A percentile compares a stretch with the other conserved stretches of the same genome.
phyloP scores from a whole-genome alignment of 2,113 vertebrate genomes.

The Irena cyanogastra region DNA sequence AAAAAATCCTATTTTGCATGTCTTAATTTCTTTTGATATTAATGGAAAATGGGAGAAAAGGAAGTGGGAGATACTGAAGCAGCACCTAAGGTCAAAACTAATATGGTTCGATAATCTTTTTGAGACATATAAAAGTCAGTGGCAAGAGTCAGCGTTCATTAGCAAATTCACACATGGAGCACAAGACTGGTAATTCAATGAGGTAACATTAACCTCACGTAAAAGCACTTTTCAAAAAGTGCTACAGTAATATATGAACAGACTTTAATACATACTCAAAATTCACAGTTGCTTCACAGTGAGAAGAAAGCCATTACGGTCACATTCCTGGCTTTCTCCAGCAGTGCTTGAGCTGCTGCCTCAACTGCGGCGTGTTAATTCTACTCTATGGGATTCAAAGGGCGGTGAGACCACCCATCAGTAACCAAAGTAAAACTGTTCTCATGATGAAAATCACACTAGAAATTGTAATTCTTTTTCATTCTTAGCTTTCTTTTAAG shows the following conservation, averaged over 20 bases:
- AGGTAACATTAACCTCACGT: background rate
- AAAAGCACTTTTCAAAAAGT: background rate
- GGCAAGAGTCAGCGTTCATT: background rate
- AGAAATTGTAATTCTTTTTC: background rate
- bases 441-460: background rate
- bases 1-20: background rate
- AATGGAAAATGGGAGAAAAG: background rate
- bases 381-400: background rate
- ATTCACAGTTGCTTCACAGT: background rate
- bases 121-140: background rate
- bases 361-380: accelerated
- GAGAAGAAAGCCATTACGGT: background rate
- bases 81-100: background rate
- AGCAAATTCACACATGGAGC: conserved; percentile 23
- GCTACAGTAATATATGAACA: background rate
- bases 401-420: background rate
- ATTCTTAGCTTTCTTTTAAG: background rate
- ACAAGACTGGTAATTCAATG: background rate
- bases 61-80: background rate
- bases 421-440: background rate
- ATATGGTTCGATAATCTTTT: background rate
- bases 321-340: background rate
- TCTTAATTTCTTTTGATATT: background rate
- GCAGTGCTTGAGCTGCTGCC: background rate
- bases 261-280: background rate